Percentiles rank a stretch among this genome's conserved stretches.
Evolutionary conservation across 2,113 vertebrate genomes (phyloP).

Genomic region (Pluvialis apricaria): DNA sequence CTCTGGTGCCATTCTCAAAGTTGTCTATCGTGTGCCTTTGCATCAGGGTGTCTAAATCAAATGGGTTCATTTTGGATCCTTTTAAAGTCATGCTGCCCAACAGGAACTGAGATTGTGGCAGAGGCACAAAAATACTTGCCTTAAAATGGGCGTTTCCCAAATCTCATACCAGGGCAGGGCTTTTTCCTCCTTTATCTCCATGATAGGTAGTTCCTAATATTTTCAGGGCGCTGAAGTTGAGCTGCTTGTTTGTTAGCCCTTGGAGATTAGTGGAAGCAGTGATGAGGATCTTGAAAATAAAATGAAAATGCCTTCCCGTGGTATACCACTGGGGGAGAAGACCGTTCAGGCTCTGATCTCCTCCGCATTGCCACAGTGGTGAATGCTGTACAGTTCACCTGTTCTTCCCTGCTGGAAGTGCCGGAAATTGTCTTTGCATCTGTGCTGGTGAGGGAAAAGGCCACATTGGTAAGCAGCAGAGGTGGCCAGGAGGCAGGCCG

Average conservation of each 20-base stretch:
- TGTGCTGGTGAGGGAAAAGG: not conserved
- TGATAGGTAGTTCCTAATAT: accelerated
- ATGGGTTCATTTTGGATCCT: not conserved
- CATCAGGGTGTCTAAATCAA: not conserved
- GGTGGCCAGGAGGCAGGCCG: not conserved
- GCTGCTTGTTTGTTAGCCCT: not conserved
- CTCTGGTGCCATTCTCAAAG: not conserved
- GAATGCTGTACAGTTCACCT: not conserved
- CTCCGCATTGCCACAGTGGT: not conserved
- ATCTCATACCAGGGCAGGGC: not conserved
- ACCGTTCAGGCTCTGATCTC: not conserved
- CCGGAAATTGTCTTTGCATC: not conserved
- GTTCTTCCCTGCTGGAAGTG: not conserved
- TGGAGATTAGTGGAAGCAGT: not conserved
- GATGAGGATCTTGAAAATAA: not conserved
- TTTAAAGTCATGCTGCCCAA: not conserved
- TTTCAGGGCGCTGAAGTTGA: not conserved
- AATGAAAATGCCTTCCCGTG: not conserved
- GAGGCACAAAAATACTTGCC: not conserved
- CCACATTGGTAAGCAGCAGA: not conserved
- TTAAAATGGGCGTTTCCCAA: not conserved
- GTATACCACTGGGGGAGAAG: not conserved
- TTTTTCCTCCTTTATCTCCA: not conserved
- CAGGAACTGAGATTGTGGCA: not conserved
- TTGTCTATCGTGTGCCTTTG: not conserved